Conservation (phyloP, 2,113 vertebrate species). For the Tretioscincus oriximinensis region DNA sequence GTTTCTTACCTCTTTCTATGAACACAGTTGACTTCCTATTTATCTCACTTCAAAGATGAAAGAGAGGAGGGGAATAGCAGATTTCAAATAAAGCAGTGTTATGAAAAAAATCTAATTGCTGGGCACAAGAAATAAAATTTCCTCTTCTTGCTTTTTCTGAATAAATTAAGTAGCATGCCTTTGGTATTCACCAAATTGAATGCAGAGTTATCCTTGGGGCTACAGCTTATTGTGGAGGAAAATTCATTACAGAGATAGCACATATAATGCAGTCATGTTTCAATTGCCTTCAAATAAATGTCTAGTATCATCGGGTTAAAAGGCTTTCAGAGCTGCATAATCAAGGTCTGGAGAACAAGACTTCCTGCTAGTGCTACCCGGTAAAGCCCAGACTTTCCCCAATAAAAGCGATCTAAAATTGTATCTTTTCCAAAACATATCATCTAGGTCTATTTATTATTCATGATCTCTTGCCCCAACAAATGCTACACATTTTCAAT, state of each 20-base stretch:
- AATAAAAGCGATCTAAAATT: background rate
- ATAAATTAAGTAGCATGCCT: too few relatives aligned
- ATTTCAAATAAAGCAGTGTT: too few relatives aligned
- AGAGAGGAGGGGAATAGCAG: too few relatives aligned
- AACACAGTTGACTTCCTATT: too few relatives aligned
- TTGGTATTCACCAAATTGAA: background rate
- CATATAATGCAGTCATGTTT: background rate
- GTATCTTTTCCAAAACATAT: accelerated
- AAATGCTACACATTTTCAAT: too few relatives aligned
- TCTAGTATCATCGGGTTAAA: background rate
- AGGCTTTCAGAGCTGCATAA: background rate
- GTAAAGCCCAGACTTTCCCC: background rate
- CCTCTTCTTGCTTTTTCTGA: too few relatives aligned
- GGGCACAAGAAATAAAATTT: too few relatives aligned
- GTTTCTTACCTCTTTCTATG: too few relatives aligned
- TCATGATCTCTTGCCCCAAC: background rate
- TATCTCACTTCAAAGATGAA: too few relatives aligned
- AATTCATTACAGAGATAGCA: background rate
- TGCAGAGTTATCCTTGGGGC: background rate
- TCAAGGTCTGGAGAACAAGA: background rate
- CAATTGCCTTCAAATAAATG: background rate
- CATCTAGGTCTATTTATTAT: too few relatives aligned
- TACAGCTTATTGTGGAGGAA: background rate
- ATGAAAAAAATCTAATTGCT: too few relatives aligned
- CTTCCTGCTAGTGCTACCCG: background rate